These are phyloP conservation scores for Leptura quadrifasciata DNA, from an alignment of 2,888 invertebrate species.

Conservation along the genomic window DNA sequence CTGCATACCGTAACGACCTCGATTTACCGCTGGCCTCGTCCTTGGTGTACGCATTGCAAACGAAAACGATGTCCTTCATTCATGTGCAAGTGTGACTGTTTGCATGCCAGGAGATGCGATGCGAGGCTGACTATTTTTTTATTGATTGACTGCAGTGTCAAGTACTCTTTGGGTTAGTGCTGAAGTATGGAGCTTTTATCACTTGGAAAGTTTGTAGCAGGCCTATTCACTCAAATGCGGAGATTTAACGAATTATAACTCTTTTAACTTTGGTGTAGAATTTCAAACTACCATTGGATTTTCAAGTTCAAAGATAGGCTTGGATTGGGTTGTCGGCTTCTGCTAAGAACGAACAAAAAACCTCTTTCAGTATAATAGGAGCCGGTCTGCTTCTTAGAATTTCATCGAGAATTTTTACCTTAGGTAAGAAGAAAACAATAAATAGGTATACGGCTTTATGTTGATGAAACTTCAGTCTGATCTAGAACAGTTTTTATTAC, in stretches of 20 bases:
- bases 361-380: neutral
- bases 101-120: neutral
- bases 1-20: conserved; percentile 57
- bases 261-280: neutral
- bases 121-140: neutral
- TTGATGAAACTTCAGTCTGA: neutral
- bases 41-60: conserved; percentile 56
- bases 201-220: neutral
- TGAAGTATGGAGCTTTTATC: neutral
- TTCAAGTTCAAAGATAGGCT: neutral
- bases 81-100: conserved; percentile 49
- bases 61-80: conserved; percentile 50
- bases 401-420: conserved; percentile 17
- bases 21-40: conserved; percentile 52
- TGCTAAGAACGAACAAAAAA: neutral
- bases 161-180: neutral
- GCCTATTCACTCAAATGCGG: neutral
- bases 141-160: neutral
- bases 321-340: conserved; percentile 3
- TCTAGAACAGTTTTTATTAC: conserved; percentile 11
- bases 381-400: conserved; percentile 16
- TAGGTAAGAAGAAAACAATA: neutral
- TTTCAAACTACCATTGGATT: neutral
- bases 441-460: conserved; percentile 9
- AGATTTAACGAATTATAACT: neutral